These are phyloP conservation scores for Mya arenaria DNA, from an alignment of 1,140 invertebrate species.

Conservation along the genomic window DNA sequence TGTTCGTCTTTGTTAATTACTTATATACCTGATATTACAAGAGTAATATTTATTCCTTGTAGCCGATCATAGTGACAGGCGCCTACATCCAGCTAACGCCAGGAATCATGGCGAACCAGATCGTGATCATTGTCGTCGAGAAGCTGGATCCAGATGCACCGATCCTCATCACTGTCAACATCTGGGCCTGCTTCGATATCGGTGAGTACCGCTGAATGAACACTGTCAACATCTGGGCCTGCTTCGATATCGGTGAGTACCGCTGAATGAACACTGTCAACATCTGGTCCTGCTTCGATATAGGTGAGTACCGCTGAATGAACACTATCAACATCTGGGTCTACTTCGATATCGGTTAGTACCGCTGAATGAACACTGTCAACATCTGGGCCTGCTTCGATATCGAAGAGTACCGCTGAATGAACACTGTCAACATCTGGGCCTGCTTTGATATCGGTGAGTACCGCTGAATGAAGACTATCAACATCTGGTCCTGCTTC, in stretches of 20 bases:
- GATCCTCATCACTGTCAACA: conserved; percentile 55
- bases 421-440: no score
- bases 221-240: conserved; percentile 54
- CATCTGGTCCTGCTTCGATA: not conserved
- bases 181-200: conserved; percentile 53
- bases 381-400: no score
- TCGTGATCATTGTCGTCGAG: conserved; percentile 46
- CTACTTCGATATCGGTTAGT: no score
- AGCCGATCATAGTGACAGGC: conserved; percentile 19
- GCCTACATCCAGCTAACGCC: conserved; percentile 11
- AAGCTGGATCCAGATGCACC: conserved; percentile 32
- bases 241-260: conserved; percentile 45
- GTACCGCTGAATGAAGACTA: no score
- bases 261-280: no score
- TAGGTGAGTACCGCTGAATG: not conserved
- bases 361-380: no score
- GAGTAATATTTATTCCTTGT: not conserved
- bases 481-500: no score
- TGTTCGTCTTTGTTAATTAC: no score
- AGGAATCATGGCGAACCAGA: conserved; percentile 40
- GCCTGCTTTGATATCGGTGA: no score
- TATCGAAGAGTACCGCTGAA: no score
- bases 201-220: conserved; percentile 35
- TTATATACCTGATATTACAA: no score
- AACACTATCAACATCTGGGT: no score